Evolutionary conservation across 1,140 invertebrate genomes (phyloP), one percentile per base, ranked within the genome.

Genomic region (Listronotus oregonensis): DNA sequence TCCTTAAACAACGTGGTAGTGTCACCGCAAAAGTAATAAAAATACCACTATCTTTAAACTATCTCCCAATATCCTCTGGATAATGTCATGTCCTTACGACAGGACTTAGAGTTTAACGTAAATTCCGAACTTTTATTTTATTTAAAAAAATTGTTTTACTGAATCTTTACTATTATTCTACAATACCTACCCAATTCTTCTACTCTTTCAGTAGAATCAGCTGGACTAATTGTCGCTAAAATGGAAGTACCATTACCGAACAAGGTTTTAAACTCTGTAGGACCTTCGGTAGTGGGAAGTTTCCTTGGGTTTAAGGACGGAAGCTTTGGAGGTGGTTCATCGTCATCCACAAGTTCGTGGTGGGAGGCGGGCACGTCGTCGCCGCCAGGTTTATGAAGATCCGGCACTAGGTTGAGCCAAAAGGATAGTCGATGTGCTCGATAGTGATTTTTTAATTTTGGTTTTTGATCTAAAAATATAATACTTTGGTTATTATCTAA

Each of bases 351-450:
- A 0, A 97, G 83, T 60, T 94, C 87, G 80, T 97, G 94, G 80
- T 95, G 93, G 0, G 90, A 89, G 40, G 86, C 85, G 7, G 91
- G 92, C 15, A 94, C 91, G 74, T 93, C 92, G 67, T 92, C 90
- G 12, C 90, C 86, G 0, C 92, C 92, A 0, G 92, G 92, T 73
- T 90, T 87, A 75, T 98, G 95, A n/a, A 99, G 84, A 77, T 96
- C 94, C 4, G 96, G 96, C 42, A 99, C 93, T 15, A 98, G 83
- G 73, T 96, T 94, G 32, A 96, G 79, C 97, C 97, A 99, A 79
- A 98, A 96, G 1, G 95, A 97, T n/a, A 98, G 82, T 54, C 84
- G 83, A 74, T 93, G 94, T 6, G 95, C 94, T 68, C 96, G 86
- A 80, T 98, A 98, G 80, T 97, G 96, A 74, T 95, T 95, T 75